Conservation (phyloP, 1,140 invertebrate species). For the Lucilia sericata region DNA sequence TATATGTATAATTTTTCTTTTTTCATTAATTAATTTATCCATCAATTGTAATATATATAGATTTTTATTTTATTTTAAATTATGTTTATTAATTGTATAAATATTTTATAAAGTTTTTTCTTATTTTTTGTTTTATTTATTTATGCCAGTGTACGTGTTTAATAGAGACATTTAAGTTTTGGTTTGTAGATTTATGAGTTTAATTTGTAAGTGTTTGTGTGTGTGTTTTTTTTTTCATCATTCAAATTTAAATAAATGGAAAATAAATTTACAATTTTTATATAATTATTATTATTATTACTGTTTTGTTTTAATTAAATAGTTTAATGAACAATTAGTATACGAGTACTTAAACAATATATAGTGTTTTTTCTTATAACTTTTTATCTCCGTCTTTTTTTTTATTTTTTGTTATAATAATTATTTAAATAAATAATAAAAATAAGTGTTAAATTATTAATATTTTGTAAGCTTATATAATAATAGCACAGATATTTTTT, state of each 20-base stretch:
- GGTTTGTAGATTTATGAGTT: slow-evolving; percentile 1
- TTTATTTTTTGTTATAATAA: neutral
- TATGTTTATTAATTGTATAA: slow-evolving; percentile 20
- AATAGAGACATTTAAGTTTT: slow-evolving; percentile 30
- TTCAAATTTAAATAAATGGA: neutral
- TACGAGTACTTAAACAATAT: slow-evolving; percentile 38
- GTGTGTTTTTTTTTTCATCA: neutral
- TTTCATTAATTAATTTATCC: slow-evolving; percentile 33
- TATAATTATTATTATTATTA: slow-evolving; percentile 47
- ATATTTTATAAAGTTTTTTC: neutral
- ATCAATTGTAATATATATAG: slow-evolving; percentile 43
- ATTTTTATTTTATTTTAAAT: neutral
- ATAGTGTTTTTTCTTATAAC: slow-evolving; percentile 43
- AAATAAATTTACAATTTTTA: slow-evolving; percentile 6
- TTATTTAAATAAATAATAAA: neutral
- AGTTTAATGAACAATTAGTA: slow-evolving; percentile 46
- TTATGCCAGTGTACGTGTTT: neutral
- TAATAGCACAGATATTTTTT: slow-evolving; percentile 29
- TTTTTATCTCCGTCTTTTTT: neutral
- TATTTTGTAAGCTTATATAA: slow-evolving; percentile 22
- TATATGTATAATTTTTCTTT: slow-evolving; percentile 10
- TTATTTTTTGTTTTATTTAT: slow-evolving; percentile 15
- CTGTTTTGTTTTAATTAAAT: slow-evolving; percentile 45
- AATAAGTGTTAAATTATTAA: neutral
- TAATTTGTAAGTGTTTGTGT: neutral